Conservation (phyloP, 2,797 vertebrate species). For the Lophotriccus pileatus region DNA sequence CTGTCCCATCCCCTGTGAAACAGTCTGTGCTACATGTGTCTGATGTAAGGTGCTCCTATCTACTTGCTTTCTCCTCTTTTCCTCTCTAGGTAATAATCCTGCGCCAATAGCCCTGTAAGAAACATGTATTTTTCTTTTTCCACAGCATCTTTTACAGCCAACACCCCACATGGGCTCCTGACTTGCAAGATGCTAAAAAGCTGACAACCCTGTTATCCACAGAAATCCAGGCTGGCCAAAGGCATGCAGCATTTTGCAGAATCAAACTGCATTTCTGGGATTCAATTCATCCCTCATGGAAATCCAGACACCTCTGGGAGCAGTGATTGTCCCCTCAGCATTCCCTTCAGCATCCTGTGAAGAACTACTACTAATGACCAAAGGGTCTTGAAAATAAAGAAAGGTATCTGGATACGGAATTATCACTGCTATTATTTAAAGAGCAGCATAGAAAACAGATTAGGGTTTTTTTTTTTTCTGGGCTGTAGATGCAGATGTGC, state of each 20-base stretch:
- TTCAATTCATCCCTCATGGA: neutral
- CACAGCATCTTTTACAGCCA: neutral
- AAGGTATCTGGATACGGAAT: neutral
- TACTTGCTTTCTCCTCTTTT: neutral
- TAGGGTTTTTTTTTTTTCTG: neutral
- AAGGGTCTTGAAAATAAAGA: neutral
- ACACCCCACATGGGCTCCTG: neutral
- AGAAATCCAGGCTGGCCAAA: neutral
- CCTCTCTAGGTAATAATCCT: neutral
- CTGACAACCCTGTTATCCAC: neutral
- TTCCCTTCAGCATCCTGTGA: neutral
- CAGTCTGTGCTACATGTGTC: neutral
- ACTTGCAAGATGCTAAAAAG: neutral
- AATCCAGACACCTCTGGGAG: neutral
- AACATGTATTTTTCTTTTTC: neutral
- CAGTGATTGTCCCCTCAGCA: neutral
- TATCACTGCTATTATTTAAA: neutral
- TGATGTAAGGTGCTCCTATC: neutral
- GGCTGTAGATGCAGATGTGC: neutral
- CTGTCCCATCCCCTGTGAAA: conserved; percentile 58
- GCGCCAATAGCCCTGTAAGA: neutral
- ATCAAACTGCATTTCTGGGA: neutral
- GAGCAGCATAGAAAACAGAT: neutral
- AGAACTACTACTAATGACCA: neutral
- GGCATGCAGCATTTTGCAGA: neutral